Conservation (phyloP, 1,140 invertebrate species). For the Pemphigus obesinymphae region DNA sequence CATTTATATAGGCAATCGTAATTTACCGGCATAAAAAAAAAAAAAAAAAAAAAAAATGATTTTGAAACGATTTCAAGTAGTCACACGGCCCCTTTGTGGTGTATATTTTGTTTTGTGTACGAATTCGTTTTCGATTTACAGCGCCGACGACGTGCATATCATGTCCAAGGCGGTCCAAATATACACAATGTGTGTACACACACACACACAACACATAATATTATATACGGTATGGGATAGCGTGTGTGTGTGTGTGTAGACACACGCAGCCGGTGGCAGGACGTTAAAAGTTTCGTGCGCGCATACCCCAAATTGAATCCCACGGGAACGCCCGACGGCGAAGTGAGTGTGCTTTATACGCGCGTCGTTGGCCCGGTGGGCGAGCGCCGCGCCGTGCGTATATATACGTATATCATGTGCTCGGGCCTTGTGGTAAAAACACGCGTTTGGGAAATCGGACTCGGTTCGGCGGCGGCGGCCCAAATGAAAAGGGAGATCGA, state of each 20-base stretch:
- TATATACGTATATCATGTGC: background rate
- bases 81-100: too few species aligned
- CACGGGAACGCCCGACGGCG: background rate
- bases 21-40: too few species aligned
- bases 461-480: background rate
- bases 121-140: too few species aligned
- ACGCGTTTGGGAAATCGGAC: slow-evolving; percentile 11
- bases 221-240: background rate
- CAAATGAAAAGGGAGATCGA: slow-evolving; percentile 29
- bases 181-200: too few species aligned
- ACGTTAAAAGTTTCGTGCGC: slow-evolving; percentile 30
- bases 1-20: too few species aligned
- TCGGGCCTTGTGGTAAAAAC: background rate
- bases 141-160: background rate
- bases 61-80: too few species aligned
- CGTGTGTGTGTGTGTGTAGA: background rate
- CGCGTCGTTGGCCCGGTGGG: background rate
- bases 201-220: background rate
- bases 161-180: background rate
- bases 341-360: too few species aligned
- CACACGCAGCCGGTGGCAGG: too few species aligned
- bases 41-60: too few species aligned
- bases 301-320: slow-evolving; percentile 22
- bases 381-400: background rate
- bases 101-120: too few species aligned